Evolutionary conservation across 2,888 invertebrate species (phyloP).

Genomic region (Clusia tigrina): DNA sequence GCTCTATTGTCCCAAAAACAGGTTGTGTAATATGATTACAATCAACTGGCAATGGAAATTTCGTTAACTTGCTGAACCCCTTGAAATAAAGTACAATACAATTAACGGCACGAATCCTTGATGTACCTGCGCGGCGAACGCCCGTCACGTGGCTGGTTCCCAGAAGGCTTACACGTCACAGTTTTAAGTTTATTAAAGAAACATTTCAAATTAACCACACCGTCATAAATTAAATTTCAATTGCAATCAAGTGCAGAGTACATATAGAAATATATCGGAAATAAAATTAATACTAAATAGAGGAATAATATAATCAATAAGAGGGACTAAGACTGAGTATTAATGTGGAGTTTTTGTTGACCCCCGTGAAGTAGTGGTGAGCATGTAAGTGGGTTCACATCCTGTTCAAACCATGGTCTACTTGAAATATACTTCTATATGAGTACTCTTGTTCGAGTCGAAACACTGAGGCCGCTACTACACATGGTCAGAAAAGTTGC

Average conservation of each 20-base stretch:
- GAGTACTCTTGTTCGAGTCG: no score
- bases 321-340: no score
- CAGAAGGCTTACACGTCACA: conserved; percentile 61
- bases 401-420: no score
- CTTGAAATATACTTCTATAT: no score
- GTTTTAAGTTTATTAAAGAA: conserved; percentile 60
- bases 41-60: conserved; percentile 53
- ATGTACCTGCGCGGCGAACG: conserved; percentile 61
- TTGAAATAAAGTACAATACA: conserved; percentile 47
- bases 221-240: conserved; percentile 38
- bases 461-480: no score
- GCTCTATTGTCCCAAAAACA: conserved; percentile 57
- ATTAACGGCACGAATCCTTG: conserved; percentile 63
- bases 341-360: no score
- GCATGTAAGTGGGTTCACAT: no score
- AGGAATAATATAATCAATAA: no score
- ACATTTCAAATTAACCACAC: conserved; percentile 53
- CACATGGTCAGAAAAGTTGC: no score
- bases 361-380: no score
- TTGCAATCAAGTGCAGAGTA: conserved; percentile 2
- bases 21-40: conserved; percentile 61
- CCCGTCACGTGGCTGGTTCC: conserved; percentile 63
- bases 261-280: no score
- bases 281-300: no score
- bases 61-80: conserved; percentile 14